Conservation (phyloP, 2,113 vertebrate genomes). For the Otocyon megalotis region DNA sequence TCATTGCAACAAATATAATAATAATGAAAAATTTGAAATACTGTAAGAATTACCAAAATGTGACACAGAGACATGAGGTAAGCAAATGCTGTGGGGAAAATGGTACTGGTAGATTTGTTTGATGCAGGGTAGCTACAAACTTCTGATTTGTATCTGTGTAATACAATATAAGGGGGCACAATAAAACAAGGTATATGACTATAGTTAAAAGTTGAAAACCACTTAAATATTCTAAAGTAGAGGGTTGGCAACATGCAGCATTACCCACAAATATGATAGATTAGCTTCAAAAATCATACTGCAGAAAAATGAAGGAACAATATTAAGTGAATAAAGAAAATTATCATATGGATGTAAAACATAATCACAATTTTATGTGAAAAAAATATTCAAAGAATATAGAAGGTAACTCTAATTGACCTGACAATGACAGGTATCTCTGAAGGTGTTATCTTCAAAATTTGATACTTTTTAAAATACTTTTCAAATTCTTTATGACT, state of each 20-base stretch:
- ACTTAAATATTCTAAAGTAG: background rate
- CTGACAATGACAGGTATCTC: background rate
- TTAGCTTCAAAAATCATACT: background rate
- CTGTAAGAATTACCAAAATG: background rate
- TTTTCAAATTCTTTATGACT: background rate
- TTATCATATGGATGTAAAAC: background rate
- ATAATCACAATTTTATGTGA: background rate
- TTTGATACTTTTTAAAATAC: background rate
- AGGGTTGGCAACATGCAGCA: background rate
- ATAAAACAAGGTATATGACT: background rate
- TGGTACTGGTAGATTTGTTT: background rate
- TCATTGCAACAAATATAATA: background rate
- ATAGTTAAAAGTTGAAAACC: background rate
- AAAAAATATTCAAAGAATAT: background rate
- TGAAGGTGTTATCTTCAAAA: background rate
- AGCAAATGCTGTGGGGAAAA: background rate
- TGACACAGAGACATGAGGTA: background rate
- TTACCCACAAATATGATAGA: background rate
- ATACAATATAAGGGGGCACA: background rate
- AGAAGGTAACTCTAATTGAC: background rate
- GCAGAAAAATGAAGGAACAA: background rate
- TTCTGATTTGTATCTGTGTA: background rate
- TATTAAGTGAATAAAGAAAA: conserved; percentile 16
- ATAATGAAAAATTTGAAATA: background rate
- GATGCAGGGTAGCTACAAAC: background rate